phyloP scores from a whole-genome alignment of 2,797 vertebrate genomes.

The Ctenopoma multispine region DNA sequence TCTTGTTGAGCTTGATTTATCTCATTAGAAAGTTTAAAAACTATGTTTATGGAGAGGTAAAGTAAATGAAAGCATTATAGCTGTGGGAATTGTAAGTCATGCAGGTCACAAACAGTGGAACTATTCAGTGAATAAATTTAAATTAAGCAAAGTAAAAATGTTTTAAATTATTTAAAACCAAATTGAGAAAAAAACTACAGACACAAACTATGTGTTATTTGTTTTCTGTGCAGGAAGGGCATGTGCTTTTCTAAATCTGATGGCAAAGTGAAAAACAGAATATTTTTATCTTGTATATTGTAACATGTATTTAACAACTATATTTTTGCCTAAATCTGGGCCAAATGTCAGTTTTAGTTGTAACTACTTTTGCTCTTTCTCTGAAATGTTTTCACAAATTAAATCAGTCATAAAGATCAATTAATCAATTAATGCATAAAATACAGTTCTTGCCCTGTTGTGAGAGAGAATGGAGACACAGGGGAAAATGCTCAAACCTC shows the following conservation, averaged over 20 bases:
- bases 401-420: constrained; percentile 4
- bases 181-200: background rate
- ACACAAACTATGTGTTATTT: too few species aligned
- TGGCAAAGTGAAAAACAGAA: too few species aligned
- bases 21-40: constrained; percentile 18
- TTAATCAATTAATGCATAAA: background rate
- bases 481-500: background rate
- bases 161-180: too few species aligned
- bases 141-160: constrained; percentile 33
- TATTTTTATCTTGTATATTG: too few species aligned
- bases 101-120: constrained; percentile 19
- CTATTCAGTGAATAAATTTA: constrained; percentile 23
- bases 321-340: background rate
- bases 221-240: too few species aligned
- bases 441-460: background rate
- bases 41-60: constrained; percentile 1
- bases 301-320: too few species aligned
- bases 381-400: constrained; percentile 2
- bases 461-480: background rate
- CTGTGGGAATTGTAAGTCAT: constrained; percentile 8
- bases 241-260: too few species aligned
- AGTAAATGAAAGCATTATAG: constrained; percentile 11
- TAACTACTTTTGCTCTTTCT: background rate
- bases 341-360: background rate
- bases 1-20: constrained; percentile 45